Percentiles rank a stretch among this genome's conserved stretches.
phyloP scores from a whole-genome alignment of 2,888 invertebrate species.

The Epirrita christyi region DNA sequence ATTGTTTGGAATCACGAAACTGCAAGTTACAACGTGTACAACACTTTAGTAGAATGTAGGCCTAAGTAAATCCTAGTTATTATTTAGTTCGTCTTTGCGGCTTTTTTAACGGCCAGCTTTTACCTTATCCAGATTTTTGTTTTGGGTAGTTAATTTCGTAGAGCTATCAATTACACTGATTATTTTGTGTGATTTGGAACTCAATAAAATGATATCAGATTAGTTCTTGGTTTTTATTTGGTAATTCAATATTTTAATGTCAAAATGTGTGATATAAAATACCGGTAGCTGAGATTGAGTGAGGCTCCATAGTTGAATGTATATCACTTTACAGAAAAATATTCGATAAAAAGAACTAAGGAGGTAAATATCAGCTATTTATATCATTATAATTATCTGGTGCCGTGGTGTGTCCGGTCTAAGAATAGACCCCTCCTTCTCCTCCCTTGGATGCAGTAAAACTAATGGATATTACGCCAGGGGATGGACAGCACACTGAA shows the following conservation, averaged over 20 bases:
- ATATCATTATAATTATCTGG: too few species aligned
- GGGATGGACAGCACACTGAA: too few species aligned
- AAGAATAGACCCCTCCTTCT: too few species aligned
- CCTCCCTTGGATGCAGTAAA: too few species aligned
- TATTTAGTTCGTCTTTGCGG: conserved; percentile 39
- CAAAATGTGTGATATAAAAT: conserved; percentile 1
- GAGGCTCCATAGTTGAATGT: background rate
- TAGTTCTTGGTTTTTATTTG: background rate
- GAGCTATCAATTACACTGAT: conserved; percentile 22
- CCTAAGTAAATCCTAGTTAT: background rate
- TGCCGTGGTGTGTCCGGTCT: too few species aligned
- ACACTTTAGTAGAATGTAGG: conserved; percentile 30
- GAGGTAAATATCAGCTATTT: too few species aligned
- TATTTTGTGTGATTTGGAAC: conserved; percentile 11
- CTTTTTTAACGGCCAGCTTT: conserved; percentile 54
- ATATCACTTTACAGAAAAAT: too few species aligned
- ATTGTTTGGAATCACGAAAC: too few species aligned
- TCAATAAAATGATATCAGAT: conserved; percentile 7
- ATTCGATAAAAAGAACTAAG: too few species aligned
- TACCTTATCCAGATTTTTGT: conserved; percentile 50
- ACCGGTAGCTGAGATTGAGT: conserved; percentile 6
- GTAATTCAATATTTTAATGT: background rate
- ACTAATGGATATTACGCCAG: too few species aligned
- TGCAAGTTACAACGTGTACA: too few species aligned
- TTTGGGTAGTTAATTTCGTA: conserved; percentile 48